Evolutionary conservation across 1,140 invertebrate species (phyloP), one percentile per base, ranked within the genome.

Genomic region (Lepidotrigona ventralis): DNA sequence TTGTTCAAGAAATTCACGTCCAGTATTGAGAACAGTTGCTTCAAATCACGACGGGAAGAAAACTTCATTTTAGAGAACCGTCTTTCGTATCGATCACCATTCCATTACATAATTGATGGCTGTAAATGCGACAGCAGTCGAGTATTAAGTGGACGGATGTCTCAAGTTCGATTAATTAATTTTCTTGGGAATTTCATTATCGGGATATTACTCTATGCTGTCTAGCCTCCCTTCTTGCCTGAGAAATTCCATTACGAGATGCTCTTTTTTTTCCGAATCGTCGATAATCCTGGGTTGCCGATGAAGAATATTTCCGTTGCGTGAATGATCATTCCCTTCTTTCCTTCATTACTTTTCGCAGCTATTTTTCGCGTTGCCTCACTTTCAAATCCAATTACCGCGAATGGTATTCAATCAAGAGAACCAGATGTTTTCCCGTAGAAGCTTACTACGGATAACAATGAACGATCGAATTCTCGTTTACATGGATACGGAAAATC

Each of bases 111-210:
- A 76, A 75, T 76, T 76, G 53, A 51, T 70, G 54, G 23, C 26
- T 12, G 33, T 29, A 63, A 77, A 78, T 66, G 74, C 21, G 74
- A 71, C 81, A 78, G 66, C 33, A 60, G 26, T 54, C 54, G 21
- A 83, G 33, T 64, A 64, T 33, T 72, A 81, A 87, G 68, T 46
- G 81, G 79, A 66, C 72, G 63, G 76, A 73, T 72, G 85, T 82
- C 71, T 87, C 74, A 79, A 84, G 74, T 78, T 29, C 81, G 85
- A 82, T 87, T 87, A 87, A 87, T 87, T 87, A 87, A 84, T 87
- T 87, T 87, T 87, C 85, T 87, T 64, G 56, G 81, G 75, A 87
- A 87, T 87, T 84, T 72, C 85, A 74, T 84, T 82, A 71, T 78
- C 72, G 46, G n/a, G 69, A 23, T 71, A 75, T 63, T 72, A 81